Evolutionary conservation across 2,113 vertebrate genomes (phyloP), one percentile per base, ranked within the genome.

Genomic region (Neotoma lepida): DNA sequence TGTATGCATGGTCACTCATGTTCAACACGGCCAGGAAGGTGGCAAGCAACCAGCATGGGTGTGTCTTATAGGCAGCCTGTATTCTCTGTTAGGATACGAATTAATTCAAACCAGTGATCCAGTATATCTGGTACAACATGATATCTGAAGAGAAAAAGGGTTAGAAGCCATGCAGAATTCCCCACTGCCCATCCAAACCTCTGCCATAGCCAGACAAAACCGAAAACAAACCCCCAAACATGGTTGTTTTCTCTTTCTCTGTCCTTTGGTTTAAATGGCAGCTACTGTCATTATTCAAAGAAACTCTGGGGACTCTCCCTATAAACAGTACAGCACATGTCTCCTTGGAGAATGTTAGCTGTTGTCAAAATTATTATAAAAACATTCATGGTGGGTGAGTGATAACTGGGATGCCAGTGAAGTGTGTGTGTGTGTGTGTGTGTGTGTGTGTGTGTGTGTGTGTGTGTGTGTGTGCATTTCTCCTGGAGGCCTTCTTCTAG

Each of bases 1-100:
- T 98, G 96, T 93, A 98, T 58, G 98, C 98, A 97, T 98, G 98
- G 93, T 28, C 98, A 98, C 98, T 95, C 98, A 97, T 96, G 97
- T 97, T 94, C 97, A 95, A 94, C 96, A 92, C 0, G 86, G 98
- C 97, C 97, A 98, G 98, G 97, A 98, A 98, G 97, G 97, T 97
- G 96, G 92, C 89, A 88, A 91, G 90, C 87, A 74, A 76, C 35
- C 81, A 92, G 78, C 95, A 94, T 30, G 78, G 94, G 90, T 73
- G 86, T 97, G 86, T 86, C 93, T 94, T 89, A 39, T 84, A 97
- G 97, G 89, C 80, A 96, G 51, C 95, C n/a, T 41, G 10, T 26
- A 9, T 82, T 94, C 63, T 87, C 70, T 91, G 28, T 56, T 64
- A 84, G n/a, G 28, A n/a, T 18, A 91, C 80, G 89, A 73, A 92